Conservation (phyloP, 2,797 vertebrate genomes). For the Garrulus glandarius region DNA sequence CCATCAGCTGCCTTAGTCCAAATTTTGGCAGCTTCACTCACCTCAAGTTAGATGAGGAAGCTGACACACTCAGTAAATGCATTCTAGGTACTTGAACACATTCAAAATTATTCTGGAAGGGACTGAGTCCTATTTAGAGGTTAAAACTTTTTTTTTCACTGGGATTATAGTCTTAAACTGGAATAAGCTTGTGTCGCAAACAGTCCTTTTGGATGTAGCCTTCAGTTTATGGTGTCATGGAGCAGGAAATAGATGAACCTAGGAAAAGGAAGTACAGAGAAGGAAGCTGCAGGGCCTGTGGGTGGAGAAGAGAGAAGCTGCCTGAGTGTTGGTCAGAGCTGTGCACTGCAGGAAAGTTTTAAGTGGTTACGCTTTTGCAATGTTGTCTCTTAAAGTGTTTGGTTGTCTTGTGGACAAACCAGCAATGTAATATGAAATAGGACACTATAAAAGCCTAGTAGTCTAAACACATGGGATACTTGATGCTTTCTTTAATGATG, state of each 20-base stretch:
- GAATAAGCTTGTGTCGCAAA: background rate
- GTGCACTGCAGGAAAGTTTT: background rate
- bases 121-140: background rate
- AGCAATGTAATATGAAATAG: background rate
- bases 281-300: background rate
- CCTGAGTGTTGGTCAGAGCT: background rate
- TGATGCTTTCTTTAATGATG: background rate
- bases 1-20: background rate
- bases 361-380: background rate
- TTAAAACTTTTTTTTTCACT: background rate
- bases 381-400: background rate
- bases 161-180: background rate
- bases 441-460: background rate
- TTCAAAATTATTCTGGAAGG: background rate
- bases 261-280: background rate
- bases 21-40: background rate
- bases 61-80: background rate
- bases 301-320: background rate
- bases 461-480: background rate
- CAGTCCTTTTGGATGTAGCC: background rate
- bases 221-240: background rate
- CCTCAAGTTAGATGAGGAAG: background rate
- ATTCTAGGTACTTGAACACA: background rate
- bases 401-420: background rate
- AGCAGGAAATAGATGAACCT: background rate